These are phyloP conservation scores for Oceanodroma tethys DNA, from an alignment of 2,113 vertebrate species.

Conservation along the genomic window DNA sequence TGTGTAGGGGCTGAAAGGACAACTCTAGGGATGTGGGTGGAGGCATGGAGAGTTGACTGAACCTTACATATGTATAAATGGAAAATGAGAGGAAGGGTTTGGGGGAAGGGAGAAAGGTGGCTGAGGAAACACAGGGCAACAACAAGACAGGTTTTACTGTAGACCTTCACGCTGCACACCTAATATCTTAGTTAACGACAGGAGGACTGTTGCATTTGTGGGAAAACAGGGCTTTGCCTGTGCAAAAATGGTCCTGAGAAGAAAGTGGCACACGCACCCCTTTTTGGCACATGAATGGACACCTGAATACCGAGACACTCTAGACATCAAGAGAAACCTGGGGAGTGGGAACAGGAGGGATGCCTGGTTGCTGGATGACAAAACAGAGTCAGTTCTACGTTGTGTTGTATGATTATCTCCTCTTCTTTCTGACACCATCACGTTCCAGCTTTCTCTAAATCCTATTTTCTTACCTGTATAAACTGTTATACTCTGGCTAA, in stretches of 20 bases:
- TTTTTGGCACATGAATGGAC: fast-evolving
- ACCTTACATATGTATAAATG: background rate
- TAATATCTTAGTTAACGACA: background rate
- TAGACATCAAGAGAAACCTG: background rate
- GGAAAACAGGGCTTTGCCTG: background rate
- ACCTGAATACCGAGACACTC: background rate
- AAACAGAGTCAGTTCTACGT: background rate
- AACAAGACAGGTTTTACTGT: background rate
- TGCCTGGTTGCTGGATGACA: background rate
- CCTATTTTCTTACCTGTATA: background rate
- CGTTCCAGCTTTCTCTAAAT: background rate
- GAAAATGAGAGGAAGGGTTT: background rate
- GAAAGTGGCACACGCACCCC: background rate
- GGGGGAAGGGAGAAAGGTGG: background rate
- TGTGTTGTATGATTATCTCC: background rate
- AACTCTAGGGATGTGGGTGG: background rate
- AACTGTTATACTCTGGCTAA: background rate
- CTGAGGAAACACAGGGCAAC: background rate
- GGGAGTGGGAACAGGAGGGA: background rate
- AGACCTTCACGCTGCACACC: background rate
- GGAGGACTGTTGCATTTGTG: background rate
- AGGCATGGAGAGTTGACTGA: background rate
- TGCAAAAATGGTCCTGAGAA: background rate
- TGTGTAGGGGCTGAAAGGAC: background rate
- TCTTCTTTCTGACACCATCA: background rate